Conservation (phyloP, 2,113 vertebrate species). For the Taxidea taxus region DNA sequence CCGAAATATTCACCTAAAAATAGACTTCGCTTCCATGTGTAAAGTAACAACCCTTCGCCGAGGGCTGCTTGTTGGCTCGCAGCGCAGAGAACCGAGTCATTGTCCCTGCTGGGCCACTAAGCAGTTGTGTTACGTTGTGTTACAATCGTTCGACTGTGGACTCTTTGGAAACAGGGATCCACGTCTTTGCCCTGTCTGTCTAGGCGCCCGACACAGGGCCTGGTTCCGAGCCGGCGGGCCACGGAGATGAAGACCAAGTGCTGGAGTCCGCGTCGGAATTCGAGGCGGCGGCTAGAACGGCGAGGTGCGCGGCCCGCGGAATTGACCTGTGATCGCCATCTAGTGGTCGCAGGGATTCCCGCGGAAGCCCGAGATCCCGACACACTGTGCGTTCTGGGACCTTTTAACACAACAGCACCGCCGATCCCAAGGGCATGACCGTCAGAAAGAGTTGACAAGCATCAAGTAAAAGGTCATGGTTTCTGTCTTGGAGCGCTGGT, state of each 20-base stretch:
- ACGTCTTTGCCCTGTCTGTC: neutral
- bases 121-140: neutral
- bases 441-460: neutral
- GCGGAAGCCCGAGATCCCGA: neutral
- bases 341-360: neutral
- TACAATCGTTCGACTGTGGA: neutral
- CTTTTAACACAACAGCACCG: neutral
- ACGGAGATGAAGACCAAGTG: neutral
- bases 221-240: neutral
- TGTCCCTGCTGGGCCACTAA: neutral
- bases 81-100: neutral
- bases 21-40: neutral
- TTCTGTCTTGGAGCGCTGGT: neutral
- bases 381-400: no score
- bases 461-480: neutral
- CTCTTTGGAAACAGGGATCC: neutral
- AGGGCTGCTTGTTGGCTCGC: neutral
- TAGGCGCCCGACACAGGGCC: neutral
- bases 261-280: neutral
- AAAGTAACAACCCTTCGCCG: neutral
- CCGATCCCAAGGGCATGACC: neutral
- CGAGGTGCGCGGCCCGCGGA: neutral
- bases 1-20: slow-evolving; percentile 7
- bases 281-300: neutral
- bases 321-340: slow-evolving; percentile 19